Base-by-base conservation (phyloP, 1,140 invertebrate species). In the Acromyrmex heyeri region DNA sequence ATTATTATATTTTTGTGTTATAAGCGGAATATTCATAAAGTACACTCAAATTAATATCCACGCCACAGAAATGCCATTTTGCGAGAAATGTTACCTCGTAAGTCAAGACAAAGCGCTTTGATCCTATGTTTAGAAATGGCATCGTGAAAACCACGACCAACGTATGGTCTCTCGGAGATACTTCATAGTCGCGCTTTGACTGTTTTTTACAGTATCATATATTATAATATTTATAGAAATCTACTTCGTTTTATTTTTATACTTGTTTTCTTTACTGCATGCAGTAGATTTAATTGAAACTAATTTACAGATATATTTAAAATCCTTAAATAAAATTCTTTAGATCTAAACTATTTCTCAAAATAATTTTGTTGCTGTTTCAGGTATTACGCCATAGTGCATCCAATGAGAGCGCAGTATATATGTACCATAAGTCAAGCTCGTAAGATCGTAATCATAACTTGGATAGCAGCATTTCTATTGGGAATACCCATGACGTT, bases 341-440 rank as follows among this genome's bases (percentile, higher is more conserved):
- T 4, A 50, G 12, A 8, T 59, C 2, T 24, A n/a, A 14, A 53
- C 24, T 69, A 27, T 50, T 24, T 85, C 7, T 57, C 16, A 4
- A 59, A 61, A 87, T 65, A 30, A 76, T 67, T 72, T 27, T 61
- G 12, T 27, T 48, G n/a, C 0, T 67, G 86, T 95, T 95, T 70
- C 94, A 97, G 97, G 90, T 98, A 97, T 93, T 97, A 97, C 87
- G 97, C 97, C 38, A 98, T 98, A 76, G 96, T 97, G 44, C 97
- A 97, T 94, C 97, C 97, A 2, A 97, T 98, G 96, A 96, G 96
- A 91, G 97, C 97, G 16, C 96, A 97, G 88, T 97, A 97, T 91
- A 96, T 96, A 8, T 97, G 97, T 86, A 97, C 97, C 0, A 96
- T 97, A 62, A 96, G 96, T 86, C 96, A 97, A 89, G 97, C 97